These are phyloP conservation scores for Ganaspis brasiliensis DNA, from an alignment of 2,888 invertebrate genomes.

Conservation along the genomic window DNA sequence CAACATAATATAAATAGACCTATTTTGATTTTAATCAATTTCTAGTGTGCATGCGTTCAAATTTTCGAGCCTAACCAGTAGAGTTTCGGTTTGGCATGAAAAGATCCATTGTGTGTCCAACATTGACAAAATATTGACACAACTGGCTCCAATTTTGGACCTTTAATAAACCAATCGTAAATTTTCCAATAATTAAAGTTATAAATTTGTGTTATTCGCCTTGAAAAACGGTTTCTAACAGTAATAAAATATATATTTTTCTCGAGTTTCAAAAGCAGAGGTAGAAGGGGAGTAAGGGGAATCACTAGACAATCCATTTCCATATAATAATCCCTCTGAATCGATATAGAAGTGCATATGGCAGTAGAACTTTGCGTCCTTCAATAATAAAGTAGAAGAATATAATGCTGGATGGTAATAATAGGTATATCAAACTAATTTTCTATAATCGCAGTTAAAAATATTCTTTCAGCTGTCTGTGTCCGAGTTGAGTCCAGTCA, in stretches of 20 bases:
- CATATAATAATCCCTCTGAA: slow-evolving; percentile 10
- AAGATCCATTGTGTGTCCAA: no score
- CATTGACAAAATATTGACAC: no score
- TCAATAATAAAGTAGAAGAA: slow-evolving; percentile 27
- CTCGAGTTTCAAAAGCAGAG: neutral
- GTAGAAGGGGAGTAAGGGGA: slow-evolving; percentile 31
- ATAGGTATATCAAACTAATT: slow-evolving; percentile 18
- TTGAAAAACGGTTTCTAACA: neutral
- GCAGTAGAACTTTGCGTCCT: slow-evolving; percentile 13
- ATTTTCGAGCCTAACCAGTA: no score
- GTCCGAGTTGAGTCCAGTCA: neutral
- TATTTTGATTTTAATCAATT: no score
- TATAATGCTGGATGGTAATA: slow-evolving; percentile 10
- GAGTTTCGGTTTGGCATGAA: no score
- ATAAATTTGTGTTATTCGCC: neutral
- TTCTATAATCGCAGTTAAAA: slow-evolving; percentile 25
- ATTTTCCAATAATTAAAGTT: neutral
- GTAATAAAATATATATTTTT: neutral
- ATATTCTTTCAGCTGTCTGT: slow-evolving; percentile 1
- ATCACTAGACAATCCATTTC: slow-evolving; percentile 29
- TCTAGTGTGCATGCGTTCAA: no score
- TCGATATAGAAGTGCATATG: slow-evolving; percentile 24
- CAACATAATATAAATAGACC: no score
- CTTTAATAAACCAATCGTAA: no score
- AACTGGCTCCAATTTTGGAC: no score